Base-by-base conservation (phyloP, 2,888 invertebrate species). In the Cynaeus angustus region DNA sequence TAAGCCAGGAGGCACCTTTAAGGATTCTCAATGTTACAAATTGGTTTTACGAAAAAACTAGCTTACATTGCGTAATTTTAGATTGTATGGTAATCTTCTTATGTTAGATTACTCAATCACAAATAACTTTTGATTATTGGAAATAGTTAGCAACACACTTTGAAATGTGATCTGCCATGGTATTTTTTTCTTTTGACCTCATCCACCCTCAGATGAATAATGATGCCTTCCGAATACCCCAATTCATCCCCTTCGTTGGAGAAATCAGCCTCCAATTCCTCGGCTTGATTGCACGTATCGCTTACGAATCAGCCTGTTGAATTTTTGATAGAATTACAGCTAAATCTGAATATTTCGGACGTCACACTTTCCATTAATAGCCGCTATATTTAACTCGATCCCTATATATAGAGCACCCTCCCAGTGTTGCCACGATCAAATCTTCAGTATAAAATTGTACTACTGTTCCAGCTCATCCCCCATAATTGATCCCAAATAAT, bases 241-340 rank as follows among this genome's bases (percentile, higher is more conserved):
- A 10, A 21, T 48, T 48, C 7, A 48, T 9, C 13, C 16, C 12
- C 12, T 43, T 13, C 13, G 12, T 7, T 7, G 9, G 10, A 43
- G 13, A 48, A 48, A 48, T 6, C 16, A 5, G 8, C 13, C 16
- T 26, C 48, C 48, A 48, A 48, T 21, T 48, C 16, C 26, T 48
- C 50, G 26, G 1, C 50, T 14, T 50, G 50, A 50, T 28, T 12
- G n/a, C 50, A 28, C 9, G 26, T 50, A 50, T 50, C 50, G 50
- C 30, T 16, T 8, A 1, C n/a, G 13, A 50, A 12, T 10, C 9
- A 50, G 28, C 30, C 30, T 16, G 7, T 46, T 26, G 9, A 50
- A 50, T 30, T 50, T 30, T 21, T 46, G 14, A 45, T 45, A 7
- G 45, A 46, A 46, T 46, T 41, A 13, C 0, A 12, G 33, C 6